Conservation (phyloP, 2,113 vertebrate genomes). For the Chaetodon auriga region DNA sequence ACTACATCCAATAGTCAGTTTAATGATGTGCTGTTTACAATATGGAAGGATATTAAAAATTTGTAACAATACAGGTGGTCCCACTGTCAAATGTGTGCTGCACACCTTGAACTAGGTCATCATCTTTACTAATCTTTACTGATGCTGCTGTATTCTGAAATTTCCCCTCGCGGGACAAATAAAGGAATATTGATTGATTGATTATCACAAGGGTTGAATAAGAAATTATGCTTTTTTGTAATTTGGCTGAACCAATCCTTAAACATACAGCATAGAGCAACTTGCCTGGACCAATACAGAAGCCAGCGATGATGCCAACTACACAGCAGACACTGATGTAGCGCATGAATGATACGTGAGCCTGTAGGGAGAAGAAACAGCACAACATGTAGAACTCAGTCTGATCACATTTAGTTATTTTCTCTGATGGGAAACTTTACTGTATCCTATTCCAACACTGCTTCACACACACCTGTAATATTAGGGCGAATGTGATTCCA, state of each 20-base stretch:
- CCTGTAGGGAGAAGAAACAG: constrained; percentile 69
- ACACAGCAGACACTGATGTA: constrained; percentile 90
- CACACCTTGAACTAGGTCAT: background rate
- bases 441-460: background rate
- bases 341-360: constrained; percentile 85
- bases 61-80: background rate
- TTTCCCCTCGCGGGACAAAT: too few species aligned
- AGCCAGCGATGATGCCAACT: constrained; percentile 91
- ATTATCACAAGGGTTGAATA: background rate
- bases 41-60: background rate
- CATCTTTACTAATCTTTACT: too few species aligned
- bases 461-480: constrained; percentile 85
- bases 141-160: too few species aligned
- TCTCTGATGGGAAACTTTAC: background rate
- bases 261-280: background rate
- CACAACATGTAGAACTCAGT: background rate
- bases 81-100: background rate
- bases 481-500: constrained; percentile 88
- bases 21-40: background rate
- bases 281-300: constrained; percentile 93
- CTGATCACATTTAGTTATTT: background rate
- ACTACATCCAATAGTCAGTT: background rate
- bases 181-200: too few species aligned
- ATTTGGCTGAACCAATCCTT: background rate
- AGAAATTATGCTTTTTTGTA: background rate